These are phyloP conservation scores for Seira ritae DNA, from an alignment of 2,888 invertebrate species.

Conservation along the genomic window DNA sequence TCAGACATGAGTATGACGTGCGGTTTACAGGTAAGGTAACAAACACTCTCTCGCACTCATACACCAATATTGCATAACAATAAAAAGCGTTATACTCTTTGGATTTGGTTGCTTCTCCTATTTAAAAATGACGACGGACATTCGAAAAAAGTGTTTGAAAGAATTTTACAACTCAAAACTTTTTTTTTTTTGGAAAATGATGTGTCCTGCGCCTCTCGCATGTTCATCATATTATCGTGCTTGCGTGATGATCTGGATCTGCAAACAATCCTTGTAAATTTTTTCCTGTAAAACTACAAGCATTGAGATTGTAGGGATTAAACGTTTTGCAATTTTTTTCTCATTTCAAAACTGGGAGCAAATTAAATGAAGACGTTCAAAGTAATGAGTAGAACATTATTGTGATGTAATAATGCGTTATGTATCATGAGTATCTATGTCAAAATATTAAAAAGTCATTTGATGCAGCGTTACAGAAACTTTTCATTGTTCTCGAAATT, in stretches of 20 bases:
- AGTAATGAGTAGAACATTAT: not conserved
- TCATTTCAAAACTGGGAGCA: not conserved
- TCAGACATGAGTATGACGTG: not conserved
- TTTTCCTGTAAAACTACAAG: not conserved
- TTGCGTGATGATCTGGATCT: not conserved
- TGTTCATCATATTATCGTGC: not conserved
- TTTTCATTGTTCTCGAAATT: not conserved
- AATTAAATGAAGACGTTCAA: conserved; percentile 2
- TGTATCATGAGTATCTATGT: conserved; percentile 56
- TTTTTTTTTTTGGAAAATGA: not conserved
- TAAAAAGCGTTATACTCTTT: not conserved
- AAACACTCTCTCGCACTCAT: not conserved
- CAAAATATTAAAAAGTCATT: conserved; percentile 21
- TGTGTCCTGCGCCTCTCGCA: not conserved
- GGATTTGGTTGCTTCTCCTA: not conserved
- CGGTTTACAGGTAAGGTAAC: not conserved
- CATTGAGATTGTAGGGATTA: not conserved
- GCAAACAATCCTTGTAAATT: not conserved
- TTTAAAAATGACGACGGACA: not conserved
- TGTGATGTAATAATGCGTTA: conserved; percentile 17
- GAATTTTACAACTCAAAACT: not conserved
- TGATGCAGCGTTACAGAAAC: not conserved
- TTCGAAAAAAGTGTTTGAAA: not conserved
- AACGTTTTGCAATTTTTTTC: not conserved
- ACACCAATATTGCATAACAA: not conserved